Percentiles rank a stretch among this genome's conserved stretches.
Evolutionary conservation across 37 sponge, comb jelly and placozoan species (phyloP).

Genomic region (Petrosia ficiformis): DNA sequence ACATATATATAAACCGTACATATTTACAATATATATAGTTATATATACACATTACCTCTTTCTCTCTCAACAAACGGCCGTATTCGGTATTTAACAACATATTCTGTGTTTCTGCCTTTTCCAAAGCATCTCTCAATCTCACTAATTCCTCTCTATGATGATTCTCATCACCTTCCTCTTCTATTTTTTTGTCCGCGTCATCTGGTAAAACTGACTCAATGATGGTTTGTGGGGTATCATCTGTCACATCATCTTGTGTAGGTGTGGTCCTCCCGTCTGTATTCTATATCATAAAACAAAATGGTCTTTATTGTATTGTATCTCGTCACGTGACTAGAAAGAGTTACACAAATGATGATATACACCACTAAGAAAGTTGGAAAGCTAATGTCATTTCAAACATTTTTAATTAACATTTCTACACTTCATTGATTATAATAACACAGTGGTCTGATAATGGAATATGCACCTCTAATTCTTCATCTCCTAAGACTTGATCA

Average conservation of each 20-base stretch:
- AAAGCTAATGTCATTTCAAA: too few relatives aligned
- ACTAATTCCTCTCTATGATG: not conserved
- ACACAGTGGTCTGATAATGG: not conserved
- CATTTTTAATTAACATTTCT: too few relatives aligned
- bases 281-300: too few relatives aligned
- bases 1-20: too few relatives aligned
- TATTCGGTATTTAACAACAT: conserved; percentile 56
- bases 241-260: not conserved
- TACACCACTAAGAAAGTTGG: too few relatives aligned
- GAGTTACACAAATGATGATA: too few relatives aligned
- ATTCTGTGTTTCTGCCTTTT: conserved; percentile 44
- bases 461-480: not conserved
- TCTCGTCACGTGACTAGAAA: too few relatives aligned
- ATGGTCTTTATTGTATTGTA: too few relatives aligned
- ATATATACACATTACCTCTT: too few relatives aligned
- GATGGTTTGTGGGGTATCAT: too few relatives aligned
- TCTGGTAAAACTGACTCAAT: not conserved
- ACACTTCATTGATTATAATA: not conserved
- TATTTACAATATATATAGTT: too few relatives aligned
- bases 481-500: conserved; percentile 29
- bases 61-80: conserved; percentile 42
- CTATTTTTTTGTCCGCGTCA: not conserved
- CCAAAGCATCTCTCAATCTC: conserved; percentile 12
- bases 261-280: too few relatives aligned
- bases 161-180: not conserved